Base-by-base conservation (phyloP, 2,797 vertebrate species). In the Taenioides sp. region DNA sequence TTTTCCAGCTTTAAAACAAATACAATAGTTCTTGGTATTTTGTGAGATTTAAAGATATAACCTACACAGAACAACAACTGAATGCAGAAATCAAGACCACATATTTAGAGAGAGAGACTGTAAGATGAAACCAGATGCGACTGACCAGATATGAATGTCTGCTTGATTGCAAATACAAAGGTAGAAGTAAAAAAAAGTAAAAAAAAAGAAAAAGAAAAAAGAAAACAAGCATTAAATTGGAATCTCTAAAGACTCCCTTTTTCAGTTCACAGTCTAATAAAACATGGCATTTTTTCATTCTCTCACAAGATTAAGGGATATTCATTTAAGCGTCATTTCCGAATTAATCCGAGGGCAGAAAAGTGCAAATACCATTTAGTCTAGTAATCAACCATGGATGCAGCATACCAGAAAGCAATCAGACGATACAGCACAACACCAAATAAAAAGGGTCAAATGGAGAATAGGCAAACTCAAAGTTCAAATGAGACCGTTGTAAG, bases 301-400 rank as follows among this genome's bases (percentile, higher is more conserved):
- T 28, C 25, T 25, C 10, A 27, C 55, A 58, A 58, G 23, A 58
- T 25, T 25, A 60, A 62, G 18, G 60, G 31, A 10, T 31, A 11
- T 62, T 62, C 7, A 62, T 31, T 60, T 31, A 25, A 54, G 50
- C 1, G 14, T 47, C 3, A 47, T 47, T 47, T 47, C 43, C 43
- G 3, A 47, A 47, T 47, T 47, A 10, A 54, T 54, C 3, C 10
- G 23, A 25, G 23, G 23, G 27, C 27, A 60, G 27, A 60, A 60
- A 47, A 58, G 55, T 25, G 22, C 12, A 23, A 58, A 58, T 60
- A 14, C 12, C 25, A 28, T 28, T 60, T 34, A 37, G 60, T 62
- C 60, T 37, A 37, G 57, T 62, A 59, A 62, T 62, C 31, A 62
- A 11, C 60, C 20, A 37, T 37, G 60, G 18, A 62, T 34, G 28